Evolutionary conservation across 2,113 vertebrate genomes (phyloP), one percentile per base, ranked within the genome.

Genomic region (Alethe diademata): DNA sequence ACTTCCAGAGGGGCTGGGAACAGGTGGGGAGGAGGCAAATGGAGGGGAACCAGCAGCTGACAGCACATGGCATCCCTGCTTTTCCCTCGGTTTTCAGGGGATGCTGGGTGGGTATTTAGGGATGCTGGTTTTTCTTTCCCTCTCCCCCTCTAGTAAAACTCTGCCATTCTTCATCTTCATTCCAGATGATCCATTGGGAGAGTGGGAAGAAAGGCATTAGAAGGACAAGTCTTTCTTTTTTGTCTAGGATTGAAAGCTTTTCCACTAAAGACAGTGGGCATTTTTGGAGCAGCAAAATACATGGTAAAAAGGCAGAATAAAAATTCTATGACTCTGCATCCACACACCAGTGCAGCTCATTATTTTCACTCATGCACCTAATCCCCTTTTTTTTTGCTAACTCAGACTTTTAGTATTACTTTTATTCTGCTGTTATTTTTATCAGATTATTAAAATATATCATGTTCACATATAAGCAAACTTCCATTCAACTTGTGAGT

Each of bases 1-100:
- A 19, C 48, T 91, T 85, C 83, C 83, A 88, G 42, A 86, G 57
- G 76, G 54, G 74, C 65, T 74, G 70, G 50, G 78, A 93, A 96
- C 96, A 96, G 93, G 84, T 97, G 95, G 81, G 81, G 65, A 89
- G 33, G 36, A 71, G 71, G 61, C 71, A 51, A 83, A 40, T 1
- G 14, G 50, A 86, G 79, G 66, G 25, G 67, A 91, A 38, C 14
- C 62, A 74, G 83, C 95, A 94, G 89, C 88, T 92, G 95, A 48
- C 29, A 3, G 78, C 2, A 4, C 36, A 40, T 1, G 0, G 43
- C 1, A 0, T 64, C 72, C 51, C 76, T 84, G 61, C 54, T 56
- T 64, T 76, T 50, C 65, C 64, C 78, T 89, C 3, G 0, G 3
- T 28, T 28, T 45, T 62, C 48, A 4, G 2, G 23, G 85, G 74